phyloP scores from a whole-genome alignment of 2,113 vertebrate genomes.

The Rhipidura dahli region DNA sequence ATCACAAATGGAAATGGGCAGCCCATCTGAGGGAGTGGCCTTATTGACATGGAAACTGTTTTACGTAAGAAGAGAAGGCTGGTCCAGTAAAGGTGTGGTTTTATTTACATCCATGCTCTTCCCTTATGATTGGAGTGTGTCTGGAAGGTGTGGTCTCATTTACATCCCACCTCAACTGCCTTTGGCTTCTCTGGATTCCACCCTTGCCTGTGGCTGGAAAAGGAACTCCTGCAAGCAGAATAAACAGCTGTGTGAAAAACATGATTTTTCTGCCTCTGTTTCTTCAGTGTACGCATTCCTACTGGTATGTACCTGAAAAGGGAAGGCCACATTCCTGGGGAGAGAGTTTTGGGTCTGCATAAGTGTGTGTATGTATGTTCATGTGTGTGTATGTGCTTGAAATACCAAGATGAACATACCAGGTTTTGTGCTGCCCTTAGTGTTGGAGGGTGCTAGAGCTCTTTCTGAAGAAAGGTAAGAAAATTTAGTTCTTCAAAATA shows the following conservation, averaged over 20 bases:
- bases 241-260: background rate
- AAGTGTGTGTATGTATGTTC: background rate
- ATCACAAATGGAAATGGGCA: background rate
- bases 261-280: background rate
- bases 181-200: background rate
- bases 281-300: background rate
- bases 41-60: constrained; percentile 8
- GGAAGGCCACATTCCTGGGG: background rate
- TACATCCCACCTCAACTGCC: background rate
- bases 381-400: background rate
- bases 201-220: constrained; percentile 14
- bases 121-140: background rate
- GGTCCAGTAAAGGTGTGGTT: constrained; percentile 7
- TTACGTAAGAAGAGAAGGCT: background rate
- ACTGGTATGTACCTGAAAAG: constrained; percentile 13
- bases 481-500: background rate
- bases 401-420: background rate
- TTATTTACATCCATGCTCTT: constrained; percentile 17
- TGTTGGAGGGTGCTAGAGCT: background rate
- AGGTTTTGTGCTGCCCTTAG: background rate
- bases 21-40: background rate
- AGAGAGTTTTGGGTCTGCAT: background rate
- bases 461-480: background rate
- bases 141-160: constrained; percentile 41
- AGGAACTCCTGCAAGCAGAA: constrained; percentile 3